Evolutionary conservation across 2,797 vertebrate species (phyloP).

Genomic region (Pangasius krempfi): DNA sequence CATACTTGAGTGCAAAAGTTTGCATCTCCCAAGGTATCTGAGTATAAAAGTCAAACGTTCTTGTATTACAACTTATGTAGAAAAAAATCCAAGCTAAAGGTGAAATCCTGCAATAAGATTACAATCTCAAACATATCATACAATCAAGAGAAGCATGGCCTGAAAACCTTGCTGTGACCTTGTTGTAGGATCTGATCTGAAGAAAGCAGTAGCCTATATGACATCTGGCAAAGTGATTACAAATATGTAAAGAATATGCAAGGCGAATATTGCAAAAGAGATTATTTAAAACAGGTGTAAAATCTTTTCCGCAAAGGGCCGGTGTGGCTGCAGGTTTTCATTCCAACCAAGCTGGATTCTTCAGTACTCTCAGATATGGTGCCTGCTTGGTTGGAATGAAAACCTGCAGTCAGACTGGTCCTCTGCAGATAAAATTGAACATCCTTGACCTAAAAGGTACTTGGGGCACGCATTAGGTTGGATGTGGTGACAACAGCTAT

Average conservation of each 20-base stretch:
- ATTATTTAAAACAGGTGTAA: not conserved
- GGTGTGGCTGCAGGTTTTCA: not conserved
- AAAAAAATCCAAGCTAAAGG: not conserved
- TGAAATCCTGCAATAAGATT: not conserved
- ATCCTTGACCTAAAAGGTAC: not conserved
- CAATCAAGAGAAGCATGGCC: not conserved
- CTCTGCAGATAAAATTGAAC: not conserved
- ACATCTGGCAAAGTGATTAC: not conserved
- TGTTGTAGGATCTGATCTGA: not conserved
- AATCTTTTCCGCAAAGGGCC: not conserved
- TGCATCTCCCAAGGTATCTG: not conserved
- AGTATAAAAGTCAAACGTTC: not conserved
- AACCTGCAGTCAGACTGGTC: not conserved
- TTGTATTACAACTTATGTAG: not conserved
- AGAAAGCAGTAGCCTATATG: not conserved
- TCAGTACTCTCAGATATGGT: not conserved
- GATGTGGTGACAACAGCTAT: not conserved
- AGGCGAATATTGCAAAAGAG: not conserved
- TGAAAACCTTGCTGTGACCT: not conserved
- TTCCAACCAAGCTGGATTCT: not conserved
- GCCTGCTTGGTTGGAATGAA: not conserved
- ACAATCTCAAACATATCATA: not conserved
- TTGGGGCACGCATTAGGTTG: not conserved
- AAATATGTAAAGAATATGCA: not conserved
- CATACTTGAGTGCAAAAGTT: not conserved